Conservation (phyloP, 1,140 invertebrate species). For the Hormaphis cornu region DNA sequence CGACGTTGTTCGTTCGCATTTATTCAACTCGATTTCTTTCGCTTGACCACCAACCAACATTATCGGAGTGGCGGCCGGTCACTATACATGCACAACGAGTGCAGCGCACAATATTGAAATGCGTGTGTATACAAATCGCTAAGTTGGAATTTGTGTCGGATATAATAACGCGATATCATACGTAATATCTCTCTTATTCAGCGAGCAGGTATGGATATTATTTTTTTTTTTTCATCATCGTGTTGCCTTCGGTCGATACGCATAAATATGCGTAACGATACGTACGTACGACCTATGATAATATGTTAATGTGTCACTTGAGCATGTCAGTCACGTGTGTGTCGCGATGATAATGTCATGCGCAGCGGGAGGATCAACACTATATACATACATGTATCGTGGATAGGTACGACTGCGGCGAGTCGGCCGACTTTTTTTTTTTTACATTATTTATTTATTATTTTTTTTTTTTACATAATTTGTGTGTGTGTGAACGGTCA, state of each 20-base stretch:
- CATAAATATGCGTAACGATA: slow-evolving; percentile 31
- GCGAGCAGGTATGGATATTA: not conserved
- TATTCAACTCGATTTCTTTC: no score
- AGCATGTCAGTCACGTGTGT: slow-evolving; percentile 26
- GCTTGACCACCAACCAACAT: no score
- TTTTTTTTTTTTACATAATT: slow-evolving; percentile 22
- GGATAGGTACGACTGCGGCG: not conserved
- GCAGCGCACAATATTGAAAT: no score
- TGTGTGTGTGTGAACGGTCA: no score
- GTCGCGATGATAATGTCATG: slow-evolving; percentile 24
- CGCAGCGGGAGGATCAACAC: not conserved
- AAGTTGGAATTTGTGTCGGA: not conserved
- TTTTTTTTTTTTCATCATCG: slow-evolving; percentile 10
- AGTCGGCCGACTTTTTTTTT: not conserved
- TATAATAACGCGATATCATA: no score
- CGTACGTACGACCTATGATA: slow-evolving; percentile 11
- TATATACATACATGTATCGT: not conserved
- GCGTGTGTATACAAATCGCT: no score
- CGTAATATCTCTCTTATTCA: no score
- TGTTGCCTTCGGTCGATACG: slow-evolving; percentile 15
- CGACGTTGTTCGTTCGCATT: no score
- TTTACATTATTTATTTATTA: slow-evolving; percentile 26
- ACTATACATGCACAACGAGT: no score
- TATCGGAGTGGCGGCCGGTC: no score
- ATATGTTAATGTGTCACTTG: slow-evolving; percentile 31